A percentile compares a stretch with the other conserved stretches of the same genome.
phyloP scores from a whole-genome alignment of 2,797 vertebrate genomes.

The Harpagifer antarcticus region DNA sequence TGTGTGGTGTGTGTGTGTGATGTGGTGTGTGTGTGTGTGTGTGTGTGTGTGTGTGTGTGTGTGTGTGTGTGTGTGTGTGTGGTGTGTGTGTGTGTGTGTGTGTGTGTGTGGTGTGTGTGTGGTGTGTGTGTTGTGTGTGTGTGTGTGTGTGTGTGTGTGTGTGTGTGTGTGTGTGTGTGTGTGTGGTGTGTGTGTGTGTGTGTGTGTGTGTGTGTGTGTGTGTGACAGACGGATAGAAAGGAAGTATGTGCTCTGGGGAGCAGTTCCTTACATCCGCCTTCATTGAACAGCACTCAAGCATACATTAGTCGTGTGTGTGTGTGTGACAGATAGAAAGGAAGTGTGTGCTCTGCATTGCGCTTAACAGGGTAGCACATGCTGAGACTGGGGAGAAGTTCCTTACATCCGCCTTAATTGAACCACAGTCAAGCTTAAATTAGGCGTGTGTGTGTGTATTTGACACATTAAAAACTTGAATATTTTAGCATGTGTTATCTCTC shows the following conservation, averaged over 20 bases:
- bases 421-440: conserved; percentile 77
- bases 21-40: conserved; percentile 8
- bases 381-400: conserved; percentile 59
- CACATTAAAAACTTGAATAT: conserved; percentile 31
- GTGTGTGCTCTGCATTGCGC: conserved; percentile 60
- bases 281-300: no score
- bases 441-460: conserved; percentile 1
- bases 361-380: conserved; percentile 55
- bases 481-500: conserved; percentile 9
- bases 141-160: conserved; percentile 24
- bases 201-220: conserved; percentile 11
- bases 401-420: conserved; percentile 76
- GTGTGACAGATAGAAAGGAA: not conserved
- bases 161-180: conserved; percentile 23
- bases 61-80: conserved; percentile 20
- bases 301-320: not conserved
- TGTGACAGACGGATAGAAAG: not conserved
- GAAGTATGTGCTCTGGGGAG: conserved; percentile 49
- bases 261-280: no score
- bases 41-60: not conserved
- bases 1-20: conserved; percentile 26
- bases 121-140: conserved; percentile 25
- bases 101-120: conserved; percentile 19
- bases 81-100: conserved; percentile 1
- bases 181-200: conserved; percentile 25